Percentiles rank a stretch among this genome's conserved stretches.
phyloP scores from a whole-genome alignment of 2,888 invertebrate genomes.

The Diplazon laetatorius region DNA sequence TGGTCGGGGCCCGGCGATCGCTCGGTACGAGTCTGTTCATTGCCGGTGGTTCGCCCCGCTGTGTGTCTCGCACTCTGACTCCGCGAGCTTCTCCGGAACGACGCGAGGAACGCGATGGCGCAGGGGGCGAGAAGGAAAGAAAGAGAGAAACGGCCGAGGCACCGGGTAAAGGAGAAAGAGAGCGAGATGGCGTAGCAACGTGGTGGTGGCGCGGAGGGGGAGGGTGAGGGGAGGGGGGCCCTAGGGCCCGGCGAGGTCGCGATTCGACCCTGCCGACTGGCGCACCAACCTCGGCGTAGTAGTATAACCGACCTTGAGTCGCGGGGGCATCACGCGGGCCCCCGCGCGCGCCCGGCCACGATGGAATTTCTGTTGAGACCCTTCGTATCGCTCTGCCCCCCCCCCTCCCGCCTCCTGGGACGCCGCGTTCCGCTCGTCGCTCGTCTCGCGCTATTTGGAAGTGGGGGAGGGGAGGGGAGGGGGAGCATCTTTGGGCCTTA shows the following conservation, averaged over 20 bases:
- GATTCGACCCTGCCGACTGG: conserved; percentile 79
- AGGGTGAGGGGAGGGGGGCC: conserved; percentile 63
- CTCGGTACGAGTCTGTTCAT: conserved; percentile 63
- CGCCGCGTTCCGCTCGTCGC: conserved; percentile 54
- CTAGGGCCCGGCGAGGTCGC: conserved; percentile 80
- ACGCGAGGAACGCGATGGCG: conserved; percentile 39
- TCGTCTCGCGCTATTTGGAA: conserved; percentile 31
- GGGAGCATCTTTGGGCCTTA: too few relatives aligned
- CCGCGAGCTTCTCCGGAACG: conserved; percentile 8
- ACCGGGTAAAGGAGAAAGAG: conserved; percentile 39
- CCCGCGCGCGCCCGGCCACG: conserved; percentile 79
- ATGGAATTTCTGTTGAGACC: conserved; percentile 81
- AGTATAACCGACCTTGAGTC: conserved; percentile 82
- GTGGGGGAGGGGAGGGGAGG: too few relatives aligned
- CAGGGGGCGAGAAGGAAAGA: conserved; percentile 63
- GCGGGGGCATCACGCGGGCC: conserved; percentile 77
- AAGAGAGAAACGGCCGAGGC: conserved; percentile 35
- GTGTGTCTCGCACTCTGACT: conserved; percentile 17
- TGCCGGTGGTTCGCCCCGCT: conserved; percentile 36
- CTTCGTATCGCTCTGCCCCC: conserved; percentile 59
- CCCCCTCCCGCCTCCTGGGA: conserved; percentile 48
- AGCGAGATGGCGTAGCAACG: conserved; percentile 22
- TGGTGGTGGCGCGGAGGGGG: conserved; percentile 15
- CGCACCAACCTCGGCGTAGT: conserved; percentile 76
- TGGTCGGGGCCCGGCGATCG: conserved; percentile 45